Conservation (phyloP, 2,113 vertebrate genomes). For the Herpetotheres cachinnans region DNA sequence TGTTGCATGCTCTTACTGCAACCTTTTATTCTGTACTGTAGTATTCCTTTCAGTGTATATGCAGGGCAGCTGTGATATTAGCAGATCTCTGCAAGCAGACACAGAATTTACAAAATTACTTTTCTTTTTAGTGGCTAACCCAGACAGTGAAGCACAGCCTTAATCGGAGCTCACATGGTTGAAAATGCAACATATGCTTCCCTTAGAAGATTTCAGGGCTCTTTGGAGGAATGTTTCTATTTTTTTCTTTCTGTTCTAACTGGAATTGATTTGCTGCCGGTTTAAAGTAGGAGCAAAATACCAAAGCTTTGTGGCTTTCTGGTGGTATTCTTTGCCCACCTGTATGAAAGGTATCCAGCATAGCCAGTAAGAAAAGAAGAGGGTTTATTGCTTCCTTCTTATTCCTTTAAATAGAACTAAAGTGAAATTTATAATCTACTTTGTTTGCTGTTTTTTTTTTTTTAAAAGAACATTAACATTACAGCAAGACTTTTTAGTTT, state of each 20-base stretch:
- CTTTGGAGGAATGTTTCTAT: background rate
- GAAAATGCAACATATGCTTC: background rate
- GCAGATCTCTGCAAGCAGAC: background rate
- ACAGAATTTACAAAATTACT: background rate
- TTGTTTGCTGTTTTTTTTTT: too few species aligned
- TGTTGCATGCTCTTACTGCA: background rate
- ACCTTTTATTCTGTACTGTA: background rate
- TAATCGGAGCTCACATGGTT: background rate
- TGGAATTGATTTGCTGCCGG: background rate
- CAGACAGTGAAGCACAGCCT: background rate
- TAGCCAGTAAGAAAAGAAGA: background rate
- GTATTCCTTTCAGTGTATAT: background rate
- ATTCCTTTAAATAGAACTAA: background rate
- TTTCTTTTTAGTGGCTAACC: background rate
- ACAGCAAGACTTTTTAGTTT: background rate
- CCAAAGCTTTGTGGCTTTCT: background rate
- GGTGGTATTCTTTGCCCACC: background rate
- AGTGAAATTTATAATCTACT: background rate
- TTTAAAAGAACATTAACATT: background rate
- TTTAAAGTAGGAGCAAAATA: background rate
- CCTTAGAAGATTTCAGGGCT: background rate
- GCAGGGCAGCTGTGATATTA: background rate
- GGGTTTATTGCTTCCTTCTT: background rate
- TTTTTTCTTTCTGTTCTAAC: background rate
- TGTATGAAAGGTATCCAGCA: background rate